These are phyloP conservation scores for Hypotaenidia okinawae DNA, from an alignment of 2,797 vertebrate genomes.

Conservation along the genomic window DNA sequence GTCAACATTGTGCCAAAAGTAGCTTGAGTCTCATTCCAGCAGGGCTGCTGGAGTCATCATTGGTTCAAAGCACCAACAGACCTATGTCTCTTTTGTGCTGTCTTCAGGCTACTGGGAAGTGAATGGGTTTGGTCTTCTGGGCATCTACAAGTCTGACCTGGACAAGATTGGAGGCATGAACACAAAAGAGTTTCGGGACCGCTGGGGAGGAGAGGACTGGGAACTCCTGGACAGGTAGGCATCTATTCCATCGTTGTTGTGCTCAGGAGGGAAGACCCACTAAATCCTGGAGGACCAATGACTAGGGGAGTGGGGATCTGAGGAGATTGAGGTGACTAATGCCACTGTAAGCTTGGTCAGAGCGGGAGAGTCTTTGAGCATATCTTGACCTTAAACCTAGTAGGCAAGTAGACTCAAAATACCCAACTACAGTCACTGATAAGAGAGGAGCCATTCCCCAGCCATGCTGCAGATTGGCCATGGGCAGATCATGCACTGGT, in stretches of 20 bases:
- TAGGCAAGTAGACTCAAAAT: neutral
- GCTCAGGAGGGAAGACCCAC: neutral
- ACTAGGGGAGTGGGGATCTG: neutral
- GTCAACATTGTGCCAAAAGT: neutral
- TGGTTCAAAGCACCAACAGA: neutral
- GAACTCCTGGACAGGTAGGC: conserved; percentile 94
- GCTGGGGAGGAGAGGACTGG: conserved; percentile 99
- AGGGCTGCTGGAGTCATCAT: neutral
- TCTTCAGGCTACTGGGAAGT: conserved; percentile 94
- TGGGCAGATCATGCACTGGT: neutral
- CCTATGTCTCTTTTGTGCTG: neutral
- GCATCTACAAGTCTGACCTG: conserved; percentile 97
- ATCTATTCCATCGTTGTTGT: neutral
- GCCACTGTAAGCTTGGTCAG: neutral
- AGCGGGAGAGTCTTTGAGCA: neutral
- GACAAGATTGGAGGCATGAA: conserved; percentile 94
- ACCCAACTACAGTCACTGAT: neutral
- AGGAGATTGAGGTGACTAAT: neutral
- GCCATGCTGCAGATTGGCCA: neutral
- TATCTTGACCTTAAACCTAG: neutral
- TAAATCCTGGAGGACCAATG: neutral
- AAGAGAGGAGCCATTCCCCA: neutral
- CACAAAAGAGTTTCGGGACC: conserved; percentile 88
- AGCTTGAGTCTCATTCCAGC: neutral
- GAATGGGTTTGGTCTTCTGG: conserved; percentile 94